Evolutionary conservation across 2,888 invertebrate species (phyloP).

Genomic region (Glaucopsyche alexis): DNA sequence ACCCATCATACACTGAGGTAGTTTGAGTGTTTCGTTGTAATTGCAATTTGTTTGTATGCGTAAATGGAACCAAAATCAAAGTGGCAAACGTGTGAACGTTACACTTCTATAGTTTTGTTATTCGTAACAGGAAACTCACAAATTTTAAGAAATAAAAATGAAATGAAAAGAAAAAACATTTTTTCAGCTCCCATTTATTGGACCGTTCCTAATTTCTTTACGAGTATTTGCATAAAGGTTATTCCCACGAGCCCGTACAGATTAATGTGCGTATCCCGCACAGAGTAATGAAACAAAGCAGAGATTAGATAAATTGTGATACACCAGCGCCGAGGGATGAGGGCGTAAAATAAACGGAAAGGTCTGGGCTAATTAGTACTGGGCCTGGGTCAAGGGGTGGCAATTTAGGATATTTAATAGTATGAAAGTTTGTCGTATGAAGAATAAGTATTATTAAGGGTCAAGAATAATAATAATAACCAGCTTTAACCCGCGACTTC

Average conservation of each 20-base stretch:
- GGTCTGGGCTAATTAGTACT: background rate
- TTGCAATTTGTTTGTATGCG: too few relatives aligned
- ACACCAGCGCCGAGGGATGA: background rate
- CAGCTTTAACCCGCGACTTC: background rate
- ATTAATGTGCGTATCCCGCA: background rate
- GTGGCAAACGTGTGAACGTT: too few relatives aligned
- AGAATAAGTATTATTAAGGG: too few relatives aligned
- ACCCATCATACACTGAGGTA: too few relatives aligned
- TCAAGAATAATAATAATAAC: too few relatives aligned
- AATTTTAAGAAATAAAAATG: background rate
- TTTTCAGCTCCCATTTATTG: background rate
- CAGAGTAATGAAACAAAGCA: constrained; percentile 1
- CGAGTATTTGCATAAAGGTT: background rate
- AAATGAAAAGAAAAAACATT: background rate
- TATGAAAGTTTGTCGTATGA: background rate
- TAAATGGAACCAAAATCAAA: too few relatives aligned
- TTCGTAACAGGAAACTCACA: background rate
- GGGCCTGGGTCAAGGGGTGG: background rate
- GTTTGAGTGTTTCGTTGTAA: too few relatives aligned
- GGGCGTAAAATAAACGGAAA: background rate
- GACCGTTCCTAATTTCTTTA: background rate
- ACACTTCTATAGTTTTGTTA: too few relatives aligned
- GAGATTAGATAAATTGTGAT: constrained; percentile 17
- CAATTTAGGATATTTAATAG: background rate
- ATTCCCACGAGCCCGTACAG: background rate